Evolutionary conservation across 1,140 invertebrate species (phyloP).

Genomic region (Thaumatotibia leucotreta): DNA sequence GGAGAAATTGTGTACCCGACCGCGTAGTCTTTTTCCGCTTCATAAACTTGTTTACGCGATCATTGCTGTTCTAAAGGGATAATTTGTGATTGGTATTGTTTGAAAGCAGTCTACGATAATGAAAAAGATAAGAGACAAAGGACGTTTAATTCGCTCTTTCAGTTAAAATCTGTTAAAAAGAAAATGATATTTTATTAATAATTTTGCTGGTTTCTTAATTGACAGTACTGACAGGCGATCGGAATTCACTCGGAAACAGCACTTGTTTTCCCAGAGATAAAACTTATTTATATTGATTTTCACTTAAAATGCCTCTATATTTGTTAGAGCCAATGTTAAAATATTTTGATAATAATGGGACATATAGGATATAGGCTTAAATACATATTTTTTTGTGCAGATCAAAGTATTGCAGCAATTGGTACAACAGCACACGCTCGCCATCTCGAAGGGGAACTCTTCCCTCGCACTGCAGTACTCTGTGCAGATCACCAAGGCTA

Average conservation of each 20-base stretch:
- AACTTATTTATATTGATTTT: no score
- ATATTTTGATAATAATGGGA: no score
- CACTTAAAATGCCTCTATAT: no score
- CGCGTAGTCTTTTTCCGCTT: background rate
- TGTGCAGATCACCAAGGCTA: constrained; percentile 92
- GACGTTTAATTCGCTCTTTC: background rate
- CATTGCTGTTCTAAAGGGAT: background rate
- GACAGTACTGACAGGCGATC: no score
- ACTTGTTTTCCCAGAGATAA: no score
- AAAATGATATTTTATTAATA: no score
- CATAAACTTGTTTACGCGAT: background rate
- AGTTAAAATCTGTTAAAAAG: background rate
- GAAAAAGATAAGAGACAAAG: background rate
- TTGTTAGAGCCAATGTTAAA: no score
- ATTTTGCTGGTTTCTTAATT: no score
- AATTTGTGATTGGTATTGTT: background rate
- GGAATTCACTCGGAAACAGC: no score
- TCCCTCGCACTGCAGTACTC: constrained; percentile 83
- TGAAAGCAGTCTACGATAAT: background rate
- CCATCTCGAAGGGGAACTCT: constrained; percentile 78
- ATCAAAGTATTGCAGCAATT: constrained; percentile 89
- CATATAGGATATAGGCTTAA: no score
- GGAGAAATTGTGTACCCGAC: constrained; percentile 5
- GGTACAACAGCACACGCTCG: constrained; percentile 81
- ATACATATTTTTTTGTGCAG: constrained; percentile 36